These are phyloP conservation scores for Bos indicus DNA, from an alignment of 2,113 vertebrate species.

Conservation along the genomic window DNA sequence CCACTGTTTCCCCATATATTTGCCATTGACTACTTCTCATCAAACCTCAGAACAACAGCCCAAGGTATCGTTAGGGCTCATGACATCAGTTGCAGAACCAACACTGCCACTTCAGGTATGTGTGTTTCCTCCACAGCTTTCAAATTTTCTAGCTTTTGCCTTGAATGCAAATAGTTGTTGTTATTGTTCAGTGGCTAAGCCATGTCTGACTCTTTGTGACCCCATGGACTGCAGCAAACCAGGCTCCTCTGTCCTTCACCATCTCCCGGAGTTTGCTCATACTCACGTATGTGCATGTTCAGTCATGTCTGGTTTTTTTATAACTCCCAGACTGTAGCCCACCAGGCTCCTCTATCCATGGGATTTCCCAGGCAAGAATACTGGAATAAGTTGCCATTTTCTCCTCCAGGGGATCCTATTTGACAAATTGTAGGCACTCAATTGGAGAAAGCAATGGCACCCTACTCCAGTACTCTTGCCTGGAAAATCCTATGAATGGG, in stretches of 20 bases:
- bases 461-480: too few species aligned
- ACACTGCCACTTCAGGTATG: too few species aligned
- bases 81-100: too few species aligned
- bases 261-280: not conserved
- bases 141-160: not conserved
- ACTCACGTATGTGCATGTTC: not conserved
- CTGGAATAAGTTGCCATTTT: not conserved
- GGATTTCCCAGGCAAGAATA: not conserved
- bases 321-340: not conserved
- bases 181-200: not conserved
- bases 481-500: too few species aligned
- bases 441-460: too few species aligned
- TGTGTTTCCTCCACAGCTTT: not conserved
- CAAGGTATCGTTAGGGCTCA: not conserved
- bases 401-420: not conserved
- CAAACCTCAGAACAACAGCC: not conserved
- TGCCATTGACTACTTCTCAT: not conserved
- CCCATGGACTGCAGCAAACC: not conserved
- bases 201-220: not conserved
- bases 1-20: not conserved
- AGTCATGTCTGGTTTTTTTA: not conserved
- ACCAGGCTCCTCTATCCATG: not conserved
- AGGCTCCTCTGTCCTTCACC: not conserved
- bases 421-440: not conserved
- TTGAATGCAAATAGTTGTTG: not conserved